Percentiles rank a stretch among this genome's conserved stretches.
These are phyloP conservation scores for Myiothlypis chrysogaster DNA, from an alignment of 2,797 vertebrate genomes.

Conservation along the genomic window DNA sequence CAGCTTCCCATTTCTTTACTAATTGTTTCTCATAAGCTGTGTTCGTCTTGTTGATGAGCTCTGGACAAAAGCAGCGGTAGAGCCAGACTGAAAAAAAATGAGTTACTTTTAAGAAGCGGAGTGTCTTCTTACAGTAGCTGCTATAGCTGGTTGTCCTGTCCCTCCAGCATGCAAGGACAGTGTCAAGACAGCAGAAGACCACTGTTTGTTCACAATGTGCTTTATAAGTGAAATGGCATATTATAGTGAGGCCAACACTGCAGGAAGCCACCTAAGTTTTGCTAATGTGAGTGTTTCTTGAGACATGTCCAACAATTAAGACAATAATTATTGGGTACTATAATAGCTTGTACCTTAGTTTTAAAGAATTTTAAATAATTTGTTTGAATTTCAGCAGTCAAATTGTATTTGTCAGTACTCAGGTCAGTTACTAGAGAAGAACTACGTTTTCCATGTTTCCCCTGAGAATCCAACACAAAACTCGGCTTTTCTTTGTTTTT, in stretches of 20 bases:
- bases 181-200: not conserved
- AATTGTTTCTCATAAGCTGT: not conserved
- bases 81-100: not conserved
- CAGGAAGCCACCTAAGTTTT: not conserved
- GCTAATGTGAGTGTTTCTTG: not conserved
- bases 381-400: not conserved
- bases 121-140: not conserved
- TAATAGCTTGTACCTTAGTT: not conserved
- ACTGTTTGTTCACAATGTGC: not conserved
- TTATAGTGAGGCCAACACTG: not conserved
- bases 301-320: not conserved
- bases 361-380: not conserved
- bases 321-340: not conserved
- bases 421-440: not conserved
- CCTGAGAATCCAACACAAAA: not conserved
- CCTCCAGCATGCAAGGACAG: not conserved
- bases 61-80: not conserved
- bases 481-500: not conserved
- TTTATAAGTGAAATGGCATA: not conserved
- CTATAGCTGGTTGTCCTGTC: not conserved
- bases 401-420: not conserved
- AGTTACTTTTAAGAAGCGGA: not conserved
- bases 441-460: not conserved
- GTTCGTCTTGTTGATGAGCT: not conserved
- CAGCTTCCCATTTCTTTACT: not conserved